Evolutionary conservation across 2,113 vertebrate species (phyloP).

Genomic region (Lycaon pictus): DNA sequence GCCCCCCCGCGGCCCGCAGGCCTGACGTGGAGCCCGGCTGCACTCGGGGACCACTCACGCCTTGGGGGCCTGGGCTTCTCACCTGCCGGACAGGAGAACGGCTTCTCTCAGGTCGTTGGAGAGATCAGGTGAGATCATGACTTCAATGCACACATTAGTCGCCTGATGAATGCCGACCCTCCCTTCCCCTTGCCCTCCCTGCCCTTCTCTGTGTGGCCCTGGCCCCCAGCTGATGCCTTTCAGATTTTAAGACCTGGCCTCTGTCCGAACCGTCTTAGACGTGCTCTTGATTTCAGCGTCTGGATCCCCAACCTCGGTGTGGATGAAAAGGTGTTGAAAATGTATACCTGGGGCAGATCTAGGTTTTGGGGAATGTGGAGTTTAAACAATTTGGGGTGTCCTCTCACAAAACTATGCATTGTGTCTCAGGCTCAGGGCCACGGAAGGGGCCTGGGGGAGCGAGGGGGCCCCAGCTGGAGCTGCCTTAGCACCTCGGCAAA

Average conservation of each 20-base stretch:
- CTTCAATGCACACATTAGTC: rapidly evolving
- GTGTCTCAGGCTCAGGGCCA: not conserved
- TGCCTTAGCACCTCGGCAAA: rapidly evolving
- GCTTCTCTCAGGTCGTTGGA: not conserved
- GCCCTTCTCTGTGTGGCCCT: not conserved
- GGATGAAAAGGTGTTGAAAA: not conserved
- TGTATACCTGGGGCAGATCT: not conserved
- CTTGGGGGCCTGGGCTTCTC: not conserved
- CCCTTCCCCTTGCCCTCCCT: not conserved
- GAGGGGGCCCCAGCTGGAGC: not conserved
- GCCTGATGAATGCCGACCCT: rapidly evolving
- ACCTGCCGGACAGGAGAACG: not conserved
- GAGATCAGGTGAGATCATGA: rapidly evolving
- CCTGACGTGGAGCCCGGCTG: not conserved
- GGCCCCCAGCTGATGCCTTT: rapidly evolving
- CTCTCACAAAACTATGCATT: not conserved
- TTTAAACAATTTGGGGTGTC: rapidly evolving
- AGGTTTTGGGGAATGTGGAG: not conserved
- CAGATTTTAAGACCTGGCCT: not conserved
- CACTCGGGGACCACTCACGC: rapidly evolving
- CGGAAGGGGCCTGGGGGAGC: too few relatives aligned
- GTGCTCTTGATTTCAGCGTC: rapidly evolving
- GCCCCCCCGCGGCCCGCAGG: rapidly evolving
- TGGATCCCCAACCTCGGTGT: rapidly evolving
- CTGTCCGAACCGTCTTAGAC: not conserved